phyloP scores from a whole-genome alignment of 92 coral and sea anemone species.

The Virgularia gustaviana region DNA sequence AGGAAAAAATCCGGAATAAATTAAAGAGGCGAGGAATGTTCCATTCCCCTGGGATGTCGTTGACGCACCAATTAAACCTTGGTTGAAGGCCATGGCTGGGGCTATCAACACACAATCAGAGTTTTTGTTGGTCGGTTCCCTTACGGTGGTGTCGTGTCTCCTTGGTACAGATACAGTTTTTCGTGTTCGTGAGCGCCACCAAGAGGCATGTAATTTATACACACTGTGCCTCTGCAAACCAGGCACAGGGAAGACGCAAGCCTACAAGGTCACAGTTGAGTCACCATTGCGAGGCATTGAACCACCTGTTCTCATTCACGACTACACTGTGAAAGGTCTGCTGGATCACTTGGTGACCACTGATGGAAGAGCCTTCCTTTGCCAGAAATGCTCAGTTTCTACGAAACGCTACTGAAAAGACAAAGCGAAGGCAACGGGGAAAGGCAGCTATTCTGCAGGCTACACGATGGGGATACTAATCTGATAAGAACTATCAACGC shows the following conservation, averaged over 20 bases:
- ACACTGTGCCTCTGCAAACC: constrained; percentile 22
- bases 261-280: constrained; percentile 19
- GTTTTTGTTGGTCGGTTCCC: constrained; percentile 23
- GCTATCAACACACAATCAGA: constrained; percentile 30
- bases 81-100: constrained; percentile 33
- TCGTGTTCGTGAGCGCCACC: constrained; percentile 9
- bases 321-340: not conserved
- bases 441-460: constrained; percentile 25
- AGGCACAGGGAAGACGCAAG: constrained; percentile 33
- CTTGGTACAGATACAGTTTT: constrained; percentile 13
- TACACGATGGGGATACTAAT: constrained; percentile 5
- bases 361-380: constrained; percentile 11
- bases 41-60: constrained; percentile 27
- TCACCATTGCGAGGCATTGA: constrained; percentile 5
- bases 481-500: not conserved
- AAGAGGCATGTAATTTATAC: constrained; percentile 24
- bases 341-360: not conserved
- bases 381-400: constrained; percentile 29
- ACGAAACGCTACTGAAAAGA: constrained; percentile 21
- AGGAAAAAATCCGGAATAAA: not conserved
- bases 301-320: not conserved
- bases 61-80: not conserved
- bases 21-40: constrained; percentile 14
- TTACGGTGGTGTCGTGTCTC: constrained; percentile 16
- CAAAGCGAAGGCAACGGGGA: constrained; percentile 35